Evolutionary conservation across 2,113 vertebrate genomes (phyloP).

Genomic region (Xiphophorus maculatus): DNA sequence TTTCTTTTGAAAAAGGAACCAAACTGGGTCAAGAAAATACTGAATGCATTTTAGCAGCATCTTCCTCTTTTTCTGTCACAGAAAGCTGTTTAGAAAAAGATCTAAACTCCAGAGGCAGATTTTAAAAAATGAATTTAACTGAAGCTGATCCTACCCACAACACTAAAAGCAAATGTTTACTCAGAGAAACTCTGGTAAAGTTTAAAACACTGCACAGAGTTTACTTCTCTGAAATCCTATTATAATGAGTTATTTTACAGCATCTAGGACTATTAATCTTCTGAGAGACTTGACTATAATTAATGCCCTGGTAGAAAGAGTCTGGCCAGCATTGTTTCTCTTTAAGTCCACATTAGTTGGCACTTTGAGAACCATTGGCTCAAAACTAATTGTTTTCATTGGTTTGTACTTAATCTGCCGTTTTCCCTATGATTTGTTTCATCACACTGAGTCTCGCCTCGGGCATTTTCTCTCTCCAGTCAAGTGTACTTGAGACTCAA

Average conservation of each 20-base stretch:
- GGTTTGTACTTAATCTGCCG: constrained; percentile 31
- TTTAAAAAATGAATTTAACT: not conserved
- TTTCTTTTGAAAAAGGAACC: too few species aligned
- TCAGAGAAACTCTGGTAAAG: not conserved
- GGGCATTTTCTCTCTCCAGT: constrained; percentile 48
- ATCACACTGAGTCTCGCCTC: constrained; percentile 37
- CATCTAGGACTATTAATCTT: constrained; percentile 1
- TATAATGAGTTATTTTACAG: constrained; percentile 17
- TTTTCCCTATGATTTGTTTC: constrained; percentile 46
- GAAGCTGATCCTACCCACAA: not conserved
- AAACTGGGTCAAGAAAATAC: too few species aligned
- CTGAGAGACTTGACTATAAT: constrained; percentile 18
- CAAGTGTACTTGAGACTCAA: constrained; percentile 33
- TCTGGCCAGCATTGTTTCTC: not conserved
- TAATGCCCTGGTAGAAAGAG: constrained; percentile 10
- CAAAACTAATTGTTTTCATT: constrained; percentile 53
- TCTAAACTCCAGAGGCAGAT: not conserved
- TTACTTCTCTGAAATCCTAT: constrained; percentile 5
- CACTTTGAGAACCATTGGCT: constrained; percentile 38
- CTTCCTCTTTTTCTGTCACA: too few species aligned
- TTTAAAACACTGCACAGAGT: not conserved
- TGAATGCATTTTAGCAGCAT: too few species aligned
- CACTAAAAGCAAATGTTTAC: not conserved
- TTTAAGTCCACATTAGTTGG: constrained; percentile 13
- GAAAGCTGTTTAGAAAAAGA: too few species aligned